Evolutionary conservation across 2,888 invertebrate genomes (phyloP), one percentile per base, ranked within the genome.

Genomic region (Eremobia ochroleuca): DNA sequence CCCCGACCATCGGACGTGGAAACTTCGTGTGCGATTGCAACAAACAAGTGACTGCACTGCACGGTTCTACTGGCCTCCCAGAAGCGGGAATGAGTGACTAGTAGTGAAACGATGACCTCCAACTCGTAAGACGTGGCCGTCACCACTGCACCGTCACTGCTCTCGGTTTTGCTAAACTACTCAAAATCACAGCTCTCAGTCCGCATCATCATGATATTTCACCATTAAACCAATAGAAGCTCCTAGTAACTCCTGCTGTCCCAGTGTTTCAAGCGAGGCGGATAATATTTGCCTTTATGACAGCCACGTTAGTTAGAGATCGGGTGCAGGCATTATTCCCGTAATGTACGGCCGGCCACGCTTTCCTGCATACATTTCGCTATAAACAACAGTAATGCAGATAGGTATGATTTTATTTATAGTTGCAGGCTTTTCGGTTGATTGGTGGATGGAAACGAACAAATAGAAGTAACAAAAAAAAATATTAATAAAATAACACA

Each of bases 261-360:
- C 62, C 55, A 77, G 64, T 64, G 72, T 78, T 86, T 77, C 81
- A 80, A 61, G 67, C 89, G 70, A 77, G 76, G 87, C 72, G 77
- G 81, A 80, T 83, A 81, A 88, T 88, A 88, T 88, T 88, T 88
- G 82, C 89, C 77, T 83, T 82, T 81, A 89, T 77, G 71, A 79
- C 74, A 74, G 69, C 84, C 69, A 52, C 79, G 89, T 88, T 88
- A 78, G 87, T 85, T 87, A 85, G 80, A 89, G 81, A 87, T 87
- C 87, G 87, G 86, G 82, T 70, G 82, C 83, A 76, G 75, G 87
- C 89, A 89, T 89, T 91, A 91, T 91, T 91, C 89, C 88, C 49
- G 73, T 90, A 91, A 91, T 90, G 85, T 90, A 91, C 86, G 87
- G 73, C 64, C 78, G 61, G 28, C 71, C 67, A 49, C 64, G 83